Conservation (phyloP, 2,888 invertebrate species). For the Aphrophora alni region DNA sequence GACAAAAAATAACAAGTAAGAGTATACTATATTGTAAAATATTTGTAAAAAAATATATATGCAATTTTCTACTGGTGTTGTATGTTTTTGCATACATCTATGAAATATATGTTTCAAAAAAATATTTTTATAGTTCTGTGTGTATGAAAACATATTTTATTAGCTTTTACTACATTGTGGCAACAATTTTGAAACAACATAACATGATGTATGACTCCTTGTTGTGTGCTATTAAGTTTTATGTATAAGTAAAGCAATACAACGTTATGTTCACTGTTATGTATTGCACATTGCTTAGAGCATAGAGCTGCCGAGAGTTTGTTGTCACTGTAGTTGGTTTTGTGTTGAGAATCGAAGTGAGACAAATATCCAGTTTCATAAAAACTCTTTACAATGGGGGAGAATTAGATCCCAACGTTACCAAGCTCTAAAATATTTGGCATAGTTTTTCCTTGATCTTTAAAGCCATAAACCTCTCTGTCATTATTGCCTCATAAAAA, state of each 20-base stretch:
- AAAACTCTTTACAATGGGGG: too few relatives aligned
- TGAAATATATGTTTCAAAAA: constrained; percentile 14
- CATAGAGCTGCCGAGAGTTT: neutral
- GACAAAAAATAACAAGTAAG: neutral
- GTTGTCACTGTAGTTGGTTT: neutral
- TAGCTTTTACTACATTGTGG: neutral
- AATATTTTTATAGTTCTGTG: constrained; percentile 38
- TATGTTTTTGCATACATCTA: neutral
- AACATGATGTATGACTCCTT: neutral
- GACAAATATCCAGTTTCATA: too few relatives aligned
- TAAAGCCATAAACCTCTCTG: too few relatives aligned
- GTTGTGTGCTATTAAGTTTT: neutral
- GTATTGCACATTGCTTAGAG: neutral
- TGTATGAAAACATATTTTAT: constrained; percentile 30
- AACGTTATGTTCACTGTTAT: neutral
- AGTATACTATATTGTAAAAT: neutral
- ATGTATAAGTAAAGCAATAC: neutral
- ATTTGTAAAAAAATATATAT: neutral
- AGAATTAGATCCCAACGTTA: too few relatives aligned
- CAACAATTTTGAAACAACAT: neutral
- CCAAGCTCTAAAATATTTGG: too few relatives aligned
- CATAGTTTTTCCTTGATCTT: too few relatives aligned
- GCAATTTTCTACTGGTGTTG: neutral
- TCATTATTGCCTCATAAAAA: too few relatives aligned
- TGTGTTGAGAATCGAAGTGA: neutral